Conservation (phyloP, 2,797 vertebrate genomes). For the Macropodus opercularis region DNA sequence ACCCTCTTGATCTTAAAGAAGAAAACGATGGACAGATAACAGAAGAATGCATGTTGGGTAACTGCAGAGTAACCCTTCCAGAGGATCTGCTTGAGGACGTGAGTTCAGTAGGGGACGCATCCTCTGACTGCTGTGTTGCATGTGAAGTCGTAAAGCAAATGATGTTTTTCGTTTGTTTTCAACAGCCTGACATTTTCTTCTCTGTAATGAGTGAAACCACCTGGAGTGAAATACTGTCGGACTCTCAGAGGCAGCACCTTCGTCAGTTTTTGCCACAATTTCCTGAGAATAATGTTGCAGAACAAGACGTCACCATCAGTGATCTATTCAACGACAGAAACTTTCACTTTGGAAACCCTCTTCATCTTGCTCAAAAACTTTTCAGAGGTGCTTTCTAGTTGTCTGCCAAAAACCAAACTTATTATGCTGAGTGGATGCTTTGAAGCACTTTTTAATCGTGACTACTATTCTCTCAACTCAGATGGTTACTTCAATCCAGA, state of each 20-base stretch:
- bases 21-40: slow-evolving; percentile 85
- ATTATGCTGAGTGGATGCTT: background rate
- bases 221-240: slow-evolving; percentile 90
- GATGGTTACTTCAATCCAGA: slow-evolving; percentile 97
- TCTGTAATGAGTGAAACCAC: slow-evolving; percentile 93
- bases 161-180: slow-evolving; percentile 22
- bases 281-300: slow-evolving; percentile 80
- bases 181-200: slow-evolving; percentile 95
- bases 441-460: slow-evolving; percentile 1
- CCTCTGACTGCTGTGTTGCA: background rate
- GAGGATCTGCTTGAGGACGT: slow-evolving; percentile 97
- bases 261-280: slow-evolving; percentile 92
- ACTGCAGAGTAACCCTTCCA: slow-evolving; percentile 88
- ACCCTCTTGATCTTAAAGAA: slow-evolving; percentile 88
- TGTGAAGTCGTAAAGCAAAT: background rate
- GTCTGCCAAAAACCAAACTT: background rate
- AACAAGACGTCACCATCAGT: slow-evolving; percentile 85
- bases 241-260: slow-evolving; percentile 89
- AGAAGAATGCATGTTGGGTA: slow-evolving; percentile 94
- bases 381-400: slow-evolving; percentile 86
- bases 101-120: slow-evolving; percentile 62
- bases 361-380: slow-evolving; percentile 93
- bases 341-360: slow-evolving; percentile 93
- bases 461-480: slow-evolving; percentile 57
- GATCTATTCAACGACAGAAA: slow-evolving; percentile 89